These are phyloP conservation scores for Ditylenchus dipsaci DNA, from an alignment of 1,140 invertebrate genomes.

Conservation along the genomic window DNA sequence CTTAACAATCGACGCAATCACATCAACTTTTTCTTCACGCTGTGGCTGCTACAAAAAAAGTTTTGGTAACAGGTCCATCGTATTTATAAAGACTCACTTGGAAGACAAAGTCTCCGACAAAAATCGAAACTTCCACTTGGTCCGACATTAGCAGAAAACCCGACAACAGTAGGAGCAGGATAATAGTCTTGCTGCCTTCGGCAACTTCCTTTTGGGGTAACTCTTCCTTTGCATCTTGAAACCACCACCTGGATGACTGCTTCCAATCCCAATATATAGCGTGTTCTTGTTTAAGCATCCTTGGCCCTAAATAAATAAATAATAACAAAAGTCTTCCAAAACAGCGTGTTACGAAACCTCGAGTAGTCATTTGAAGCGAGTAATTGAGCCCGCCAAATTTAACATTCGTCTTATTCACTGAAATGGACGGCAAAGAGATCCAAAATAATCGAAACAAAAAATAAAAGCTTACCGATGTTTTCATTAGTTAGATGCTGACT, in stretches of 20 bases:
- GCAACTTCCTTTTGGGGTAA: not conserved
- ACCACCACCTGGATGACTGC: conserved; percentile 23
- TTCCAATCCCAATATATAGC: conserved; percentile 13
- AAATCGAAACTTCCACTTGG: conserved; percentile 14
- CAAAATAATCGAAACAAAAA: not conserved
- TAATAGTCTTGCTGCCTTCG: not conserved
- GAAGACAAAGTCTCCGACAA: conserved; percentile 26
- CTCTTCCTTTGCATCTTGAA: conserved; percentile 10
- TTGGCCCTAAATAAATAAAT: not conserved
- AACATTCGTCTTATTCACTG: conserved; percentile 24
- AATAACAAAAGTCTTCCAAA: not conserved
- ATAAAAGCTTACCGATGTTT: conserved; percentile 7
- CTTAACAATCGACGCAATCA: conserved; percentile 22
- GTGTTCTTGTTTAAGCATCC: not conserved
- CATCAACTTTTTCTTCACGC: conserved; percentile 33
- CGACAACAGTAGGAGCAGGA: conserved; percentile 16
- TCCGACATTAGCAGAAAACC: conserved; percentile 29
- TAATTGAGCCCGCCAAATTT: conserved; percentile 28
- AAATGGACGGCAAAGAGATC: not conserved
- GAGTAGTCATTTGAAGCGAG: not conserved
- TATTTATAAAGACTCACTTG: not conserved
- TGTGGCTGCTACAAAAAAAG: conserved; percentile 4
- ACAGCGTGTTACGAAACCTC: not conserved
- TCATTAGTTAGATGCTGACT: conserved; percentile 6
- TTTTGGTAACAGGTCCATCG: not conserved